Base-by-base conservation (phyloP, 2,888 invertebrate species). In the Megaustenia siamemsis region DNA sequence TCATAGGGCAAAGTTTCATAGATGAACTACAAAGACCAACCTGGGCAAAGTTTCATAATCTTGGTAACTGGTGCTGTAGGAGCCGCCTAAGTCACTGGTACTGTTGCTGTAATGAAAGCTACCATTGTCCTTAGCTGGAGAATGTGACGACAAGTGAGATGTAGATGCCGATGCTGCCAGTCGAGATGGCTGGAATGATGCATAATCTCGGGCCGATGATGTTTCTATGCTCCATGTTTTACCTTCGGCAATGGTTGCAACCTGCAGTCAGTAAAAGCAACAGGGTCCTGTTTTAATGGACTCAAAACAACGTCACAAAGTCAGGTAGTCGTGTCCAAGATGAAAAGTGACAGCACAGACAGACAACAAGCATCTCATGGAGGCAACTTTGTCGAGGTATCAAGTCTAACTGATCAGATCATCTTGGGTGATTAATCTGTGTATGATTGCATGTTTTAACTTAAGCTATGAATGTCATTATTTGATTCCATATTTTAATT, bases 171-270 rank as follows among this genome's bases (percentile, higher is more conserved):
- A 83, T 10, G 85, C 21, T 32, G 86, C 89, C 87, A 88, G 76
- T 24, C 86, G 86, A 28, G 84, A 77, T 28, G 88, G 85, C 38
- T 83, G 85, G 78, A 86, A 88, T 43, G 87, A 81, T 95, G 96
- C 94, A 94, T 96, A 94, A 91, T 95, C 93, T 92, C 95, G 88
- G 63, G 93, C 94, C n/a, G 92, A 88, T 1, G 94, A 93, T 24
- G 92, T 93, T 40, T 91, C 92, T 84, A 92, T 90, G 91, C 95
- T 96, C 97, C 97, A 97, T 66, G 95, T 89, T 93, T 96, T 96
- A 32, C 97, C 97, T 93, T 96, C 96, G 45, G 97, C 96, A 91
- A 97, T 94, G 53, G 96, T 95, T 32, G 96, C 94, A 88, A 97
- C 96, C 96, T 96, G 92, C 66, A 56, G 66, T 4, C 56, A 69